Base-by-base conservation (phyloP, 2,797 vertebrate species). In the Spatula clypeata region DNA sequence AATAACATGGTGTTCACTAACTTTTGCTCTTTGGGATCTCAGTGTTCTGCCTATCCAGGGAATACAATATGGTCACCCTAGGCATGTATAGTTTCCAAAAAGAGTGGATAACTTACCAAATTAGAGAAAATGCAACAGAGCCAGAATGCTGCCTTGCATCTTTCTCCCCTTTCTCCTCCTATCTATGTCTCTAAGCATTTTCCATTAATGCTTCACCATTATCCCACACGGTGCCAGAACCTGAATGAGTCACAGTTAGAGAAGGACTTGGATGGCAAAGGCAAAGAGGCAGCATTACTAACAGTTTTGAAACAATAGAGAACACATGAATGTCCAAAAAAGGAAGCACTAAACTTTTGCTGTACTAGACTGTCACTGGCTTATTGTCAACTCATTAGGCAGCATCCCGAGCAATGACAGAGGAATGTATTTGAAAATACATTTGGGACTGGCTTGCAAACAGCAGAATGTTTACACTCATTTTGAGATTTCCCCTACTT, bases 291-390 rank as follows among this genome's bases (percentile, higher is more conserved):
- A 89, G 47, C 2, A 4, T 83, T 92, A 64, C 40, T 75, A 88
- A 84, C 2, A 4, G 66, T 74, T 95, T 76, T 42, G 67, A 96
- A 95, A 96, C 94, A 95, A 96, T 93, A 65, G 90, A 87, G 88
- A 93, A 85, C 93, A 85, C 69, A 90, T 72, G 3, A 83, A 86
- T 93, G 84, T 91, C 96, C 96, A 96, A 96, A 97, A 96, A 97
- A 95, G 96, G 96, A 95, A 97, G 91, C 82, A 79, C 47, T 93
- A 91, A 88, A 93, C 93, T 95, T 96, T 45, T 93, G 60, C 86
- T 96, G 18, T 89, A 87, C 38, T 72, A 83, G 88, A 79, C 82
- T 84, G 47, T 83, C 84, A 74, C 83, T 97, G 97, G 92, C 93
- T 91, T 96, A 66, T 62, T 93, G 86, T 96, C 96, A 97, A 74